Evolutionary conservation across 2,113 vertebrate genomes (phyloP).

Genomic region (Falco punctatus): DNA sequence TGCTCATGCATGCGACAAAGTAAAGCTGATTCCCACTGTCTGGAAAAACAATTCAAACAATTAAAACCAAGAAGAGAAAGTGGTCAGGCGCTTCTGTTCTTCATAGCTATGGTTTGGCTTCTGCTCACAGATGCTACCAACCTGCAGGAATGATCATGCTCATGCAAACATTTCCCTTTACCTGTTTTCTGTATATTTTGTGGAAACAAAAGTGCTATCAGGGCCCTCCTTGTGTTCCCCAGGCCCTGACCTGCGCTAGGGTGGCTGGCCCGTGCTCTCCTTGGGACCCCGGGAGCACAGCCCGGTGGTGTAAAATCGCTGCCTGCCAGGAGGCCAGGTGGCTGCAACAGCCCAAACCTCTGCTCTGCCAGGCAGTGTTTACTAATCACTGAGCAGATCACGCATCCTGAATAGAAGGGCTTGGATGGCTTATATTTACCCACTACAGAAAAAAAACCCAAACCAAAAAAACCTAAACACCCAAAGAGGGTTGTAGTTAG

Average conservation of each 20-base stretch:
- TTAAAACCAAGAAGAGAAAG: neutral
- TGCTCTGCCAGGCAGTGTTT: neutral
- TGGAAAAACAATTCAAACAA: neutral
- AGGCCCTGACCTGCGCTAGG: rapidly evolving
- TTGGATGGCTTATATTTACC: neutral
- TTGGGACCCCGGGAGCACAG: rapidly evolving
- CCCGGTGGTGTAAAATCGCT: rapidly evolving
- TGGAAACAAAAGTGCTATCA: neutral
- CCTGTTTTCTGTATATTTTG: neutral
- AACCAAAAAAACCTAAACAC: neutral
- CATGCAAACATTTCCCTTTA: neutral
- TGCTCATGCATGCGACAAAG: neutral
- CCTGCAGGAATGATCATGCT: neutral
- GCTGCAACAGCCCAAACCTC: neutral
- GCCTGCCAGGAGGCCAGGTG: neutral
- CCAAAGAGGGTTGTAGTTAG: neutral
- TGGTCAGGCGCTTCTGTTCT: neutral
- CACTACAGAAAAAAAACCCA: neutral
- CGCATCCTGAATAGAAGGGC: neutral
- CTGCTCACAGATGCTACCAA: neutral
- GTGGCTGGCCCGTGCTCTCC: rapidly evolving
- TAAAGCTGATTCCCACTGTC: neutral
- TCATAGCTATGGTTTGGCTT: neutral
- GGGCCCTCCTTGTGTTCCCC: neutral
- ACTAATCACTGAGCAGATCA: neutral